phyloP scores from a whole-genome alignment of 2,113 vertebrate species.

The Cathartes aura region DNA sequence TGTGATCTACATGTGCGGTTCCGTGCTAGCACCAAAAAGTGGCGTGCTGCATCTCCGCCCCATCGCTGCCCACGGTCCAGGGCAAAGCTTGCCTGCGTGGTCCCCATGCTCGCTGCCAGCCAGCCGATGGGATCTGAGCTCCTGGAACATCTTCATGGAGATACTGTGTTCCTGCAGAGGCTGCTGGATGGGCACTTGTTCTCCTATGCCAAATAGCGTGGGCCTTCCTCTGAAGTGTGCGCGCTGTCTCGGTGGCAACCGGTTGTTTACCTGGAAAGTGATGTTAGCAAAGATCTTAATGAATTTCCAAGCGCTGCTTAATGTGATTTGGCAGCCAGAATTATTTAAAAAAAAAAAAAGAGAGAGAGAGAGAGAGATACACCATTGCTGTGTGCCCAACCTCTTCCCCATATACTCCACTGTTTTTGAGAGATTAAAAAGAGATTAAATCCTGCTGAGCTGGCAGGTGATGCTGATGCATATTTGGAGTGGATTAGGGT shows the following conservation, averaged over 20 bases:
- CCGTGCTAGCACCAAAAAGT: neutral
- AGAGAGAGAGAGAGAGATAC: neutral
- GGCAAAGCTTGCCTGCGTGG: neutral
- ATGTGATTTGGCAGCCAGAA: neutral
- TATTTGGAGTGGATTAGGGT: slow-evolving; percentile 34
- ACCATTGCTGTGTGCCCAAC: neutral
- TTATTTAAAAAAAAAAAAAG: neutral
- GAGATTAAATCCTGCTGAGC: slow-evolving; percentile 38
- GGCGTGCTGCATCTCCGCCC: neutral
- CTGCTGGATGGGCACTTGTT: neutral
- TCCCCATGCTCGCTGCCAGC: accelerated
- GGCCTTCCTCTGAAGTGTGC: neutral
- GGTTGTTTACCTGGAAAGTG: neutral
- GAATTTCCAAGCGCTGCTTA: neutral
- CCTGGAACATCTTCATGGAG: neutral
- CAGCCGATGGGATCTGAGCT: neutral
- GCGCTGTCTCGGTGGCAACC: accelerated
- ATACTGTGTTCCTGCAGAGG: neutral
- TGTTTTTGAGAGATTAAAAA: slow-evolving; percentile 7
- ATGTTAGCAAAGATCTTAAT: neutral
- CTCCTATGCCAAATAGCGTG: accelerated
- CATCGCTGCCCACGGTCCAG: accelerated
- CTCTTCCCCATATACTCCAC: neutral
- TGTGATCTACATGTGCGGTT: accelerated
- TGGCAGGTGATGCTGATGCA: slow-evolving; percentile 46